Conservation (phyloP, 2,113 vertebrate species). For the Montifringilla adamsi region DNA sequence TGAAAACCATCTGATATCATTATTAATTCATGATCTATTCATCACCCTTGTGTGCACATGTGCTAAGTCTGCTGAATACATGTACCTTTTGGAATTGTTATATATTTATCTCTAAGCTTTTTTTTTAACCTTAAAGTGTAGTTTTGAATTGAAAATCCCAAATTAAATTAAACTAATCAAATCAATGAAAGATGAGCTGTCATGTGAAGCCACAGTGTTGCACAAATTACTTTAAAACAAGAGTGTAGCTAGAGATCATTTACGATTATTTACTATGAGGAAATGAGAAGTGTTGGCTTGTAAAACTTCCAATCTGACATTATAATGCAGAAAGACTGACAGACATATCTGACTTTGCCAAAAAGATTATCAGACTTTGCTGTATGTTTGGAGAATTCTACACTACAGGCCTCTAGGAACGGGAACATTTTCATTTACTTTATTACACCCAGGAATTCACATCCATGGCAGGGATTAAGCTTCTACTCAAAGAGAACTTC, state of each 20-base stretch:
- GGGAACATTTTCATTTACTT: not conserved
- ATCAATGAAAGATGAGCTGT: not conserved
- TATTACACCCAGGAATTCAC: not conserved
- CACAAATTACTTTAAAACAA: not conserved
- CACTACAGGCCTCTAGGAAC: not conserved
- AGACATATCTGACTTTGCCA: not conserved
- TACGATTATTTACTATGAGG: not conserved
- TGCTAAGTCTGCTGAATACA: not conserved
- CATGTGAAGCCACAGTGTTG: not conserved
- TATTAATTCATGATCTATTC: constrained; percentile 36
- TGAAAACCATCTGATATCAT: constrained; percentile 31
- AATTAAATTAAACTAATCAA: not conserved
- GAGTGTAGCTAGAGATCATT: not conserved
- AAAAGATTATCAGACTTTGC: not conserved
- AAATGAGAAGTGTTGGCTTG: not conserved
- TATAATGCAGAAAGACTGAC: not conserved
- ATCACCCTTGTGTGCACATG: not conserved
- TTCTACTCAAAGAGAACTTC: not conserved
- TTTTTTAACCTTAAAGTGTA: not conserved
- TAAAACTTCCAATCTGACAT: not conserved
- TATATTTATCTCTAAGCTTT: not conserved
- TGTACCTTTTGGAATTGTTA: not conserved
- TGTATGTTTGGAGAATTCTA: not conserved
- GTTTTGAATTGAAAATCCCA: not conserved
- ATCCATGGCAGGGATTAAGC: not conserved